These are phyloP conservation scores for Eilema sororculum DNA, from an alignment of 2,888 invertebrate genomes.

Conservation along the genomic window DNA sequence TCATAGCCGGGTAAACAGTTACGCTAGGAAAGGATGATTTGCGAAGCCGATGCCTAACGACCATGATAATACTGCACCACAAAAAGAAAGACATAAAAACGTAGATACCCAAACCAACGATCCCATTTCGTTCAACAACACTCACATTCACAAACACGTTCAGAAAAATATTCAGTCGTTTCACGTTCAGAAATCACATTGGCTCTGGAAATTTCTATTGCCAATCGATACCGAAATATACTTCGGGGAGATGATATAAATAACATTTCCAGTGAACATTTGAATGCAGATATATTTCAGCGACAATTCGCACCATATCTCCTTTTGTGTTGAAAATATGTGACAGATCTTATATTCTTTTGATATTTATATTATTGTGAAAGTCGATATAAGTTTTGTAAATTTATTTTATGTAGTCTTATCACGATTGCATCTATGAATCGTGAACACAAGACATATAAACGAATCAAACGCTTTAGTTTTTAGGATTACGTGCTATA, in stretches of 20 bases:
- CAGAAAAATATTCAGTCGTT: conserved; percentile 19
- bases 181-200: conserved; percentile 25
- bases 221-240: conserved; percentile 23
- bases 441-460: not conserved
- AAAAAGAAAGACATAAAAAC: conserved; percentile 7
- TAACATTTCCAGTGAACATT: conserved; percentile 12
- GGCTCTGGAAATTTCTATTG: conserved; percentile 20
- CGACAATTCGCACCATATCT: conserved; percentile 20
- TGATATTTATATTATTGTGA: not conserved
- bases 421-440: not conserved
- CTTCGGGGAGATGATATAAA: conserved; percentile 19
- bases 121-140: not conserved
- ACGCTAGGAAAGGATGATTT: not conserved
- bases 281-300: conserved; percentile 19
- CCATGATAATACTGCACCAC: not conserved
- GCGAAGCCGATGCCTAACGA: not conserved
- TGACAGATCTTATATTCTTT: conserved; percentile 26
- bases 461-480: not conserved
- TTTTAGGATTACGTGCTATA: not conserved
- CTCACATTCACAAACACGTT: not conserved
- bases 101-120: not conserved
- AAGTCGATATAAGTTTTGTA: not conserved
- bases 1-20: not conserved
- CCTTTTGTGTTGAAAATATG: conserved; percentile 33
- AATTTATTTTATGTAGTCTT: not conserved